Conservation (phyloP, 2,888 invertebrate genomes). For the Perithous albicinctus region DNA sequence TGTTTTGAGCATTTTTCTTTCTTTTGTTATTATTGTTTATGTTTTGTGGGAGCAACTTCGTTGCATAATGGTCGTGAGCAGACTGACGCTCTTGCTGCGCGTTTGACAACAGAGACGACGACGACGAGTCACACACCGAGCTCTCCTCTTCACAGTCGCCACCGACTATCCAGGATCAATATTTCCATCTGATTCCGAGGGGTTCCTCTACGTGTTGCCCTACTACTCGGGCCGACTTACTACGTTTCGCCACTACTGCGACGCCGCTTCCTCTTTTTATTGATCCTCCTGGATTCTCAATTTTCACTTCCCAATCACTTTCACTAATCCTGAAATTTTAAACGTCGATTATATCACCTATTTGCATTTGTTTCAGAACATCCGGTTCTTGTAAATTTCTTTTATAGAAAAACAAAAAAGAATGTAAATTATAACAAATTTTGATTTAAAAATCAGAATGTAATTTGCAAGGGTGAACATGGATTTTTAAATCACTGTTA, state of each 20-base stretch:
- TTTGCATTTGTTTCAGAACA: background rate
- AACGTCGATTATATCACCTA: conserved; percentile 8
- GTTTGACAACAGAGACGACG: conserved; percentile 78
- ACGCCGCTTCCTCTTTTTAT: conserved; percentile 71
- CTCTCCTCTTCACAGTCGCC: conserved; percentile 56
- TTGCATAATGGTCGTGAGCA: conserved; percentile 55
- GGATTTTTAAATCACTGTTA: too few species aligned
- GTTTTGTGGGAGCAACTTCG: conserved; percentile 15
- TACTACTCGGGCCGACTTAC: conserved; percentile 78
- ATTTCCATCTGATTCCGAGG: conserved; percentile 79
- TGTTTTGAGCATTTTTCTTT: background rate
- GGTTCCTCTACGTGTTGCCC: conserved; percentile 73
- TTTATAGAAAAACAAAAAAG: too few species aligned
- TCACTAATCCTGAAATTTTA: conserved; percentile 31
- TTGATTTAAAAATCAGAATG: too few species aligned
- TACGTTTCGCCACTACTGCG: conserved; percentile 73
- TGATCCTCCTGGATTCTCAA: conserved; percentile 71
- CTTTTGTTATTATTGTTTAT: background rate
- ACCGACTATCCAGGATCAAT: conserved; percentile 80
- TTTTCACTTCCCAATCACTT: conserved; percentile 43
- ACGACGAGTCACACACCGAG: conserved; percentile 64
- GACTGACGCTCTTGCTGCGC: conserved; percentile 59
- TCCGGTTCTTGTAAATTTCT: background rate
- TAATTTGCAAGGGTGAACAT: too few species aligned
- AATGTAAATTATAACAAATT: too few species aligned